Percentiles rank a stretch among this genome's conserved stretches.
These are phyloP conservation scores for Brotogeris chrysoptera DNA, from an alignment of 2,797 vertebrate species.

Conservation along the genomic window DNA sequence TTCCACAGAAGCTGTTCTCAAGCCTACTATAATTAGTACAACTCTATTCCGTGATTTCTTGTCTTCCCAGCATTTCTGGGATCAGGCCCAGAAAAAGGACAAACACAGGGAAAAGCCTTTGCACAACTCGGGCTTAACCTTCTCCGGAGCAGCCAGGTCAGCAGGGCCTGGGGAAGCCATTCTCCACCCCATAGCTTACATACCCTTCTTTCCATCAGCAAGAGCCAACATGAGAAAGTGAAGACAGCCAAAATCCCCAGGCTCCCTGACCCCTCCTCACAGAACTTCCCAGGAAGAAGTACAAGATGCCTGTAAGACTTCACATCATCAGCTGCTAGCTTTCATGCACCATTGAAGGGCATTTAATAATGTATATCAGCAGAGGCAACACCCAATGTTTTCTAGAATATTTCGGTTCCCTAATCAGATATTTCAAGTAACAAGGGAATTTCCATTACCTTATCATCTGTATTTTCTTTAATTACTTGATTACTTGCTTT, in stretches of 20 bases:
- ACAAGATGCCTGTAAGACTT: not conserved
- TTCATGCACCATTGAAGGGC: not conserved
- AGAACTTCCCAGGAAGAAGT: not conserved
- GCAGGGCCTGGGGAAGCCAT: not conserved
- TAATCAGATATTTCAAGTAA: not conserved
- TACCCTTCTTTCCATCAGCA: rapidly evolving
- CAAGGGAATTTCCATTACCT: not conserved
- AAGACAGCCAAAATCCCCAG: not conserved
- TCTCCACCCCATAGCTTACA: rapidly evolving
- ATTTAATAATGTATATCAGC: not conserved
- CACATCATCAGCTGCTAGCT: not conserved
- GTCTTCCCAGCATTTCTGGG: not conserved
- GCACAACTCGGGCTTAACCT: not conserved
- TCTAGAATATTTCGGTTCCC: not conserved
- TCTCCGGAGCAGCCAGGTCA: not conserved
- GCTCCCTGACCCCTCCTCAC: not conserved
- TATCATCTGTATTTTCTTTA: not conserved
- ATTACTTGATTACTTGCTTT: not conserved
- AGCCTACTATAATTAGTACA: conserved; percentile 26
- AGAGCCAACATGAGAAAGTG: not conserved
- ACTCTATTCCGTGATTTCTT: not conserved
- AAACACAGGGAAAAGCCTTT: not conserved
- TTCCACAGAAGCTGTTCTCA: not conserved
- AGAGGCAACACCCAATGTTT: not conserved
- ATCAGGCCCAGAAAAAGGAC: conserved; percentile 2